These are phyloP conservation scores for Helobdella robusta DNA, from an alignment of 2,888 invertebrate species.

Conservation along the genomic window DNA sequence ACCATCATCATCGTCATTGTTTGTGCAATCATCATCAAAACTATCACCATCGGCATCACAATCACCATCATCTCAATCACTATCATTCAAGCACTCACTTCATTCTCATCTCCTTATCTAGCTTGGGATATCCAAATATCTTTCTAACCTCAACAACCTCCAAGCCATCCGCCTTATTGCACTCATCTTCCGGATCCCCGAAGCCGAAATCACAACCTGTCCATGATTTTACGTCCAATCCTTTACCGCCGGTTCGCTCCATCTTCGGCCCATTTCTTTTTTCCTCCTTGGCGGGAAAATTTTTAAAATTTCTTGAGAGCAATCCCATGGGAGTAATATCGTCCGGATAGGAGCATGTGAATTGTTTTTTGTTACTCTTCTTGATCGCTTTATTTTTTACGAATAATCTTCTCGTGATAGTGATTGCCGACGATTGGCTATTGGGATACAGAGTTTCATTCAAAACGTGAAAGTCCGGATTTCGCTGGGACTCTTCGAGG, in stretches of 20 bases:
- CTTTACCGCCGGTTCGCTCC: slow-evolving; percentile 45
- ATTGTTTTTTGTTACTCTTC: background rate
- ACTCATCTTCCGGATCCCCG: too few relatives aligned
- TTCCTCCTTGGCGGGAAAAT: slow-evolving; percentile 43
- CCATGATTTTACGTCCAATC: slow-evolving; percentile 39
- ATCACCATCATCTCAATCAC: too few relatives aligned
- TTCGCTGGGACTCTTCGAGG: background rate
- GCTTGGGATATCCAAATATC: too few relatives aligned
- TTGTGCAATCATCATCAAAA: background rate
- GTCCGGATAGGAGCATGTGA: slow-evolving; percentile 32
- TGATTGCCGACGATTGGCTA: background rate
- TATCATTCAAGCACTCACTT: too few relatives aligned
- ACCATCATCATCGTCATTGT: background rate
- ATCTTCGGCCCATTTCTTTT: slow-evolving; percentile 43
- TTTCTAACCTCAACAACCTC: too few relatives aligned
- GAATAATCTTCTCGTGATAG: background rate
- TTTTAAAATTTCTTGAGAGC: slow-evolving; percentile 41
- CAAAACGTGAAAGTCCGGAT: background rate
- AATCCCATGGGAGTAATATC: slow-evolving; percentile 47
- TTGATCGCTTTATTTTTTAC: background rate
- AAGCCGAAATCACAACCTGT: too few relatives aligned
- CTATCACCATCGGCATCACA: background rate
- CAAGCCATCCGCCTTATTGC: too few relatives aligned
- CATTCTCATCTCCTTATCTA: too few relatives aligned
- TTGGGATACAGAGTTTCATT: background rate